Conservation (phyloP, 2,888 invertebrate species). For the Drosophila ustulata region DNA sequence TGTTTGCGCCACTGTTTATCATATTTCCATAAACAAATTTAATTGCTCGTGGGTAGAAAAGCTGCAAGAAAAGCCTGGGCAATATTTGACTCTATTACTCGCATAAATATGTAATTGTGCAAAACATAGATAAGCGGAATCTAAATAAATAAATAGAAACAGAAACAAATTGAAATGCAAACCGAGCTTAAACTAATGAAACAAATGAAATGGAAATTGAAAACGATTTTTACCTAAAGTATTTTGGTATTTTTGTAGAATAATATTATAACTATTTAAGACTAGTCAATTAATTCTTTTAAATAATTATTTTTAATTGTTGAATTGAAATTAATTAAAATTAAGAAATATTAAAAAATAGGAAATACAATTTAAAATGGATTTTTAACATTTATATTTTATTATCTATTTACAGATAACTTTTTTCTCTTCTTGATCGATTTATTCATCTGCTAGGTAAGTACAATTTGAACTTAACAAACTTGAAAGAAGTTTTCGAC, state of each 20-base stretch:
- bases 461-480: not conserved
- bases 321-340: too few relatives aligned
- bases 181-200: not conserved
- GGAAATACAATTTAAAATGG: too few relatives aligned
- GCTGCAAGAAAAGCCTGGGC: not conserved
- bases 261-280: too few relatives aligned
- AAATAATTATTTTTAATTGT: too few relatives aligned
- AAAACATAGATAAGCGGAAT: not conserved
- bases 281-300: too few relatives aligned
- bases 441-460: not conserved
- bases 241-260: too few relatives aligned
- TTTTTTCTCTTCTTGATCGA: too few relatives aligned
- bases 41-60: constrained; percentile 51
- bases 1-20: constrained; percentile 50
- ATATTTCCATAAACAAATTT: constrained; percentile 77
- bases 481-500: not conserved
- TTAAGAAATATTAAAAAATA: too few relatives aligned
- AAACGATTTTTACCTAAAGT: too few relatives aligned
- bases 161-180: constrained; percentile 3
- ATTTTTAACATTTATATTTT: too few relatives aligned
- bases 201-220: not conserved
- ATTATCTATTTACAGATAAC: too few relatives aligned
- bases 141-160: not conserved
- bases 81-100: constrained; percentile 8
- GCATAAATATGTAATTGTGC: not conserved